phyloP scores from a whole-genome alignment of 2,888 invertebrate species.

The Melanostoma mellinum region DNA sequence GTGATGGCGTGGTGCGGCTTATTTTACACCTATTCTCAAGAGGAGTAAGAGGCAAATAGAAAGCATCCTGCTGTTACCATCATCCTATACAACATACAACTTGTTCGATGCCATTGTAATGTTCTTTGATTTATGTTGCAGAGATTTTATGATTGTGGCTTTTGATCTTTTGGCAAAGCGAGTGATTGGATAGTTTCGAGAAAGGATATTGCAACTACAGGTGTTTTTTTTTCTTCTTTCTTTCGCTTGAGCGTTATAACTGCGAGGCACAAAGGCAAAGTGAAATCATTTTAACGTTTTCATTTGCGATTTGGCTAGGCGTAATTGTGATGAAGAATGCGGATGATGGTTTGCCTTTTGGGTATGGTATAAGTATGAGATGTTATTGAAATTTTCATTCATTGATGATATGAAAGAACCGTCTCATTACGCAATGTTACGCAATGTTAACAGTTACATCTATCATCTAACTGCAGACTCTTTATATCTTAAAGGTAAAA shows the following conservation, averaged over 20 bases:
- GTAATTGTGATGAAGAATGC: no score
- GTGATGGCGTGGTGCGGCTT: neutral
- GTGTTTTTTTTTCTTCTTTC: conserved; percentile 38
- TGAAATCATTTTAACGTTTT: conserved; percentile 8
- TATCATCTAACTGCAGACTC: no score
- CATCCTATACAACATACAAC: conserved; percentile 28
- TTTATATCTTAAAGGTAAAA: no score
- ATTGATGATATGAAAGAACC: no score
- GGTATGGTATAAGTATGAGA: no score
- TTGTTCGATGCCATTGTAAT: conserved; percentile 64
- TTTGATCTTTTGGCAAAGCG: conserved; percentile 55
- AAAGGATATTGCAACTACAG: conserved; percentile 60
- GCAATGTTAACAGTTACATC: no score
- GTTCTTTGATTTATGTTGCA: conserved; percentile 57
- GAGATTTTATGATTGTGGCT: conserved; percentile 62
- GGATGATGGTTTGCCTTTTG: no score
- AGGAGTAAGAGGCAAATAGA: neutral
- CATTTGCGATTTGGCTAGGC: neutral
- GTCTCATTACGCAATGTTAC: no score
- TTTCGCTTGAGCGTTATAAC: neutral
- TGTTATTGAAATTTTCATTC: no score
- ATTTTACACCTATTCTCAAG: conserved; percentile 31
- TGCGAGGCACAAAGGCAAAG: conserved; percentile 20
- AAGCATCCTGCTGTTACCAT: conserved; percentile 19
- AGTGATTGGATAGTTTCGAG: conserved; percentile 44